Evolutionary conservation across 2,888 invertebrate species (phyloP).

Genomic region (Rhodophaea formosa): DNA sequence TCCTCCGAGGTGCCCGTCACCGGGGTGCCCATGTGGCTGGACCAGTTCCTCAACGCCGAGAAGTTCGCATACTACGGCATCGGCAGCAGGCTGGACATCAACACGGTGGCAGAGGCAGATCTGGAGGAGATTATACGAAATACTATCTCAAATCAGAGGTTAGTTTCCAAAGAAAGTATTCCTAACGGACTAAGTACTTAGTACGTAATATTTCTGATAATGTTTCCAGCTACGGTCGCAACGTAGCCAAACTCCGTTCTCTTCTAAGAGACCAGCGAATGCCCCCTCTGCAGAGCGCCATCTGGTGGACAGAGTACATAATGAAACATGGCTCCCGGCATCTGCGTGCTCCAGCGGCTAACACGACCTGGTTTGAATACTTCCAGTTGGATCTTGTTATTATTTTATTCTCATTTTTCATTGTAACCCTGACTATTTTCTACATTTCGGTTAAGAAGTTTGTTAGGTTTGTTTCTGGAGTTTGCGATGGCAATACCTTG

Average conservation of each 20-base stretch:
- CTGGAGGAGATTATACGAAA: neutral
- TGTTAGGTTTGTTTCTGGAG: neutral
- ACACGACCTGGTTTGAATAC: constrained; percentile 23
- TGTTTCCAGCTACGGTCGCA: neutral
- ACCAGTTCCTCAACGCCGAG: constrained; percentile 26
- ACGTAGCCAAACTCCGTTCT: neutral
- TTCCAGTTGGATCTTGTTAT: constrained; percentile 23
- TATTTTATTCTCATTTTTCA: neutral
- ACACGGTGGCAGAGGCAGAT: neutral
- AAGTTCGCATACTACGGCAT: constrained; percentile 16
- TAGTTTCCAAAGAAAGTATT: too few species aligned
- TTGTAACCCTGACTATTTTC: neutral
- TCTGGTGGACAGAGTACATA: constrained; percentile 2
- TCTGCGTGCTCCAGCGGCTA: constrained; percentile 40
- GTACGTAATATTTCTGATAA: too few species aligned
- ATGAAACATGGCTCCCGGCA: constrained; percentile 28
- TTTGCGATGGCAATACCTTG: neutral
- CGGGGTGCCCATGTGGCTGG: constrained; percentile 22
- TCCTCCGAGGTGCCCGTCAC: constrained; percentile 25
- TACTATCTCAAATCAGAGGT: neutral
- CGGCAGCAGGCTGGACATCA: constrained; percentile 13
- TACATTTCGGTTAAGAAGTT: neutral
- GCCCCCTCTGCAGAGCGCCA: neutral
- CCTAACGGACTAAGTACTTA: too few species aligned
- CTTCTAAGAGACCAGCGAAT: neutral